Evolutionary conservation across 2,113 vertebrate genomes (phyloP).

Genomic region (Hippoglossus stenolepis): DNA sequence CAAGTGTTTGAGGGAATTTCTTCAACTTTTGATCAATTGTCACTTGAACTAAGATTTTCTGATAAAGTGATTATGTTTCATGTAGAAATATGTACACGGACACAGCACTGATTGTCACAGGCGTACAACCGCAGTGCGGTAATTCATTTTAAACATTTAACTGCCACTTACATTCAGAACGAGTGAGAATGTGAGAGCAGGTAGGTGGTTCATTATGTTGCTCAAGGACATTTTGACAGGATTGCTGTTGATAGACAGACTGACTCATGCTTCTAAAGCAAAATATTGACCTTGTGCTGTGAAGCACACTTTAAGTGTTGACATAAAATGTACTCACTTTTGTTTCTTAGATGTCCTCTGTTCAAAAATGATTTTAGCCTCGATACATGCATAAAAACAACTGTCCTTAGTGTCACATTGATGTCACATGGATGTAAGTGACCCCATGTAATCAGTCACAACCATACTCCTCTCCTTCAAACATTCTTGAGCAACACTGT

Average conservation of each 20-base stretch:
- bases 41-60: too few species aligned
- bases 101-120: too few species aligned
- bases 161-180: slow-evolving; percentile 29
- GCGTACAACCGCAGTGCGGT: too few species aligned
- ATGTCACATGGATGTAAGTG: background rate
- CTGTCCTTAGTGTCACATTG: slow-evolving; percentile 5
- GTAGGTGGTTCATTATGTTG: slow-evolving; percentile 54
- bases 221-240: slow-evolving; percentile 54
- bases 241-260: slow-evolving; percentile 49
- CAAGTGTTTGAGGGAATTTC: too few species aligned
- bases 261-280: slow-evolving; percentile 48
- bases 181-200: slow-evolving; percentile 41
- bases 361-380: slow-evolving; percentile 1
- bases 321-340: background rate
- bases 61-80: too few species aligned
- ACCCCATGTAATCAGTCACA: too few species aligned
- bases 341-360: background rate
- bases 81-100: too few species aligned
- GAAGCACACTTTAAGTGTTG: slow-evolving; percentile 10
- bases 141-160: slow-evolving; percentile 18
- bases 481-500: background rate
- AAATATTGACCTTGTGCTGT: slow-evolving; percentile 23
- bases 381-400: background rate
- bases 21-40: too few species aligned
- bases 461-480: background rate